phyloP scores from a whole-genome alignment of 2,888 invertebrate species.

The Agrochola macilenta region DNA sequence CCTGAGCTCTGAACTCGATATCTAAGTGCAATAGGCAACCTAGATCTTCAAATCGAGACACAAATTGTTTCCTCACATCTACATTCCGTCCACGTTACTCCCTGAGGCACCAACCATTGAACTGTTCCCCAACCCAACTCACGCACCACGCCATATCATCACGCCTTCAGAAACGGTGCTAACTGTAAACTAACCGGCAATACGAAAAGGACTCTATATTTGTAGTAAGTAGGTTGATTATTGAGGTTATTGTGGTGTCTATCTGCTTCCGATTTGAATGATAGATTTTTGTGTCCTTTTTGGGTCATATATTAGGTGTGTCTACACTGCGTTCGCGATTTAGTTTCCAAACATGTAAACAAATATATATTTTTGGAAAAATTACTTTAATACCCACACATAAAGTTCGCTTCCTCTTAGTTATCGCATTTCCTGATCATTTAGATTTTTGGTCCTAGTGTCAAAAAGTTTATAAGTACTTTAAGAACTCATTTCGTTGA shows the following conservation, averaged over 20 bases:
- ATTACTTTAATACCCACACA: background rate
- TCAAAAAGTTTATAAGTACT: background rate
- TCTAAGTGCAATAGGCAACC: conserved; percentile 13
- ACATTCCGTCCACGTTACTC: conserved; percentile 71
- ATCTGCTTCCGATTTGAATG: conserved; percentile 51
- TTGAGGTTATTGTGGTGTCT: conserved; percentile 73
- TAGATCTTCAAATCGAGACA: conserved; percentile 29
- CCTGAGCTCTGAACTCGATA: background rate
- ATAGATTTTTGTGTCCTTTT: conserved; percentile 21
- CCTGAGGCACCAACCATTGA: conserved; percentile 67
- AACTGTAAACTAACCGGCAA: conserved; percentile 80
- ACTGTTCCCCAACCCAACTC: conserved; percentile 71
- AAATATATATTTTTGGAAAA: background rate
- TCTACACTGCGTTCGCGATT: background rate
- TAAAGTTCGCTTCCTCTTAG: no score
- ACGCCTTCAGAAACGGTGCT: conserved; percentile 75
- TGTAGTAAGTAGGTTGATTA: conserved; percentile 76
- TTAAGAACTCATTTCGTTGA: background rate
- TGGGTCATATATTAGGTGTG: background rate
- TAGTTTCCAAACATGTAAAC: background rate
- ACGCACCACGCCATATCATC: conserved; percentile 78
- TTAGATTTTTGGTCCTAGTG: background rate
- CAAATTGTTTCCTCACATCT: conserved; percentile 30
- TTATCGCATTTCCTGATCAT: background rate
- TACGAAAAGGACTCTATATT: conserved; percentile 77